phyloP scores from a whole-genome alignment of 2,113 vertebrate species.

The Tiliqua scincoides region DNA sequence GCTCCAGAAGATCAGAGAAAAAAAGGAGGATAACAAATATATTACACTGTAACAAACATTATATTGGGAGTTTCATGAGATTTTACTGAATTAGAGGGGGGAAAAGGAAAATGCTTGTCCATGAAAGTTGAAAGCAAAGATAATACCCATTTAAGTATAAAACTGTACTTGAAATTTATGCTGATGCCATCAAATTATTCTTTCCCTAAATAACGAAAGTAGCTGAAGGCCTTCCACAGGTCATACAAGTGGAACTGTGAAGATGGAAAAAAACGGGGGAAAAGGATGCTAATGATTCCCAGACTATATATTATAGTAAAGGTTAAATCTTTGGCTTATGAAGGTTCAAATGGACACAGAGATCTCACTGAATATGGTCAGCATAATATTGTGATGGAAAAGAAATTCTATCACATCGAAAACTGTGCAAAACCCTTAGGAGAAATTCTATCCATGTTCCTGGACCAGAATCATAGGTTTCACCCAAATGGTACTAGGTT shows the following conservation, averaged over 20 bases:
- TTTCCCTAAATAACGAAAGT: background rate
- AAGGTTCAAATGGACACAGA: background rate
- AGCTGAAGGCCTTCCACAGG: background rate
- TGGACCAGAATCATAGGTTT: too few species aligned
- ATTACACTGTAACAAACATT: background rate
- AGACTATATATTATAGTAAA: too few species aligned
- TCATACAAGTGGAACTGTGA: background rate
- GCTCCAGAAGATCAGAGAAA: too few species aligned
- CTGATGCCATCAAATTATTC: background rate
- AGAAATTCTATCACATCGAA: background rate
- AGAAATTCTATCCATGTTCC: too few species aligned
- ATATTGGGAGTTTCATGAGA: background rate
- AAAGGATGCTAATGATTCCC: background rate
- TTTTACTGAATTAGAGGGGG: background rate
- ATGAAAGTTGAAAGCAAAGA: background rate
- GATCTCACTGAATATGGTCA: background rate
- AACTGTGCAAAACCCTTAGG: too few species aligned
- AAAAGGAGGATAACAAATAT: too few species aligned
- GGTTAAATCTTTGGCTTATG: background rate
- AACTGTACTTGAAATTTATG: background rate
- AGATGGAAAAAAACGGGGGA: background rate
- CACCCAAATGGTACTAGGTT: too few species aligned
- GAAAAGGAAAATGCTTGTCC: background rate
- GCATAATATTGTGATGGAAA: background rate
- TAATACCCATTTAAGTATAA: background rate